phyloP scores from a whole-genome alignment of 1,140 invertebrate species.

The Zaprionus taronus region DNA sequence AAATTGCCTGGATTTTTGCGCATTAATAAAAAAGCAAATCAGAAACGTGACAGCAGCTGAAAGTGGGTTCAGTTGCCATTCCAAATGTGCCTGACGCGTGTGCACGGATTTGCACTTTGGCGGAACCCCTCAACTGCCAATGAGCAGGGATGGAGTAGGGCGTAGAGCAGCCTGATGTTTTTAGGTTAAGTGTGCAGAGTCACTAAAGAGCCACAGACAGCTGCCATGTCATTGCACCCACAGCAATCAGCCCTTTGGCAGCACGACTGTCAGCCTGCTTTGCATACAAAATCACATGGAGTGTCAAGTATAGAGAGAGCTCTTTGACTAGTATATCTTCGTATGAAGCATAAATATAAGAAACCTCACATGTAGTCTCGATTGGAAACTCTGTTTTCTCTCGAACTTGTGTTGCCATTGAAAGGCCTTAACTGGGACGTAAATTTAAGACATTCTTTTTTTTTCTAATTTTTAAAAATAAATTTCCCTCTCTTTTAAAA shows the following conservation, averaged over 20 bases:
- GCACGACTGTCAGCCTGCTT: conserved; percentile 57
- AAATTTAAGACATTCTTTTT: no score
- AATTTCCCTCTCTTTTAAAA: no score
- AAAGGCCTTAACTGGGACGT: no score
- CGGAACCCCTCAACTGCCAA: conserved; percentile 13
- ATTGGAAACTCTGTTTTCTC: no score
- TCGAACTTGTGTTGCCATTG: no score
- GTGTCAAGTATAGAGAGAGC: not conserved
- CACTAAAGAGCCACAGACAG: conserved; percentile 47
- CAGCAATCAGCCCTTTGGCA: conserved; percentile 46
- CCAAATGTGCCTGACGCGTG: conserved; percentile 47
- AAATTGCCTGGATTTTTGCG: conserved; percentile 56
- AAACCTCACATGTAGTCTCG: no score
- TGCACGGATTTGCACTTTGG: conserved; percentile 62
- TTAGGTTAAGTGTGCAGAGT: conserved; percentile 28
- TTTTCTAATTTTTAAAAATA: no score
- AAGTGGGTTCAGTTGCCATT: conserved; percentile 46
- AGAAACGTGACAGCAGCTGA: conserved; percentile 50
- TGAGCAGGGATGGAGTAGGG: not conserved
- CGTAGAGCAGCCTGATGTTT: not conserved
- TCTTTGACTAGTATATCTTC: not conserved
- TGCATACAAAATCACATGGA: conserved; percentile 38
- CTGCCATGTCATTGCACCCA: conserved; percentile 36
- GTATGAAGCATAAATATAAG: no score
- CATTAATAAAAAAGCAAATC: conserved; percentile 62